Conservation (phyloP, 2,113 vertebrate genomes). For the Hoplias malabaricus region DNA sequence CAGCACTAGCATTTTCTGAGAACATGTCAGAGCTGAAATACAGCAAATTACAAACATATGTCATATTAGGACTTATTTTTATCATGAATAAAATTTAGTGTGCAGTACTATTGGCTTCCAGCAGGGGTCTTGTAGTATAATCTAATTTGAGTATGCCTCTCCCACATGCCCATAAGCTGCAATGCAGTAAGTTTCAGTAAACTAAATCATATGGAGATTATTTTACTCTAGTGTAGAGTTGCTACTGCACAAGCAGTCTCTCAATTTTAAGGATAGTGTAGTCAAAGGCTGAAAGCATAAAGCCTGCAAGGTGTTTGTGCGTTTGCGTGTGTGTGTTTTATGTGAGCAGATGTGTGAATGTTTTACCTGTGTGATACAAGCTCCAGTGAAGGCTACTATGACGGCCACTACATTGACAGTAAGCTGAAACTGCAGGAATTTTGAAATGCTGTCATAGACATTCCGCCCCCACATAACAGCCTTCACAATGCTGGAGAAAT, state of each 20-base stretch:
- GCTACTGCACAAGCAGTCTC: background rate
- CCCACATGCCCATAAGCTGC: conserved; percentile 30
- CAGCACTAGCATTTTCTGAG: too few species aligned
- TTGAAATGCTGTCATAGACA: conserved; percentile 91
- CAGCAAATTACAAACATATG: too few species aligned
- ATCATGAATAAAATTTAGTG: background rate
- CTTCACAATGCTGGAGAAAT: conserved; percentile 91
- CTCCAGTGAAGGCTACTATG: conserved; percentile 90
- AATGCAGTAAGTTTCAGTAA: conserved; percentile 42
- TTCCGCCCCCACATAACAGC: conserved; percentile 94
- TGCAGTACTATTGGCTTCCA: conserved; percentile 30
- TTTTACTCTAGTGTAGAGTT: background rate
- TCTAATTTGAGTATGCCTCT: conserved; percentile 9
- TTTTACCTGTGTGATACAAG: conserved; percentile 89
- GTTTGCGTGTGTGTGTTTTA: conserved; percentile 11
- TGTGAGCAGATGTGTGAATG: conserved; percentile 45
- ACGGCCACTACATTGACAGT: conserved; percentile 91
- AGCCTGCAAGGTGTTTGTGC: background rate
- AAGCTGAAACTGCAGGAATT: conserved; percentile 93
- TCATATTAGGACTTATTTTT: too few species aligned
- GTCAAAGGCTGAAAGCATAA: background rate
- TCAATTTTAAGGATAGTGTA: background rate
- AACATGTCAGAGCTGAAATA: too few species aligned
- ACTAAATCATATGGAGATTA: conserved; percentile 23
- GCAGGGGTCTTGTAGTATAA: conserved; percentile 27